Percentiles rank a stretch among this genome's conserved stretches.
Evolutionary conservation across 2,113 vertebrate species (phyloP).

Genomic region (Sterna hirundo): DNA sequence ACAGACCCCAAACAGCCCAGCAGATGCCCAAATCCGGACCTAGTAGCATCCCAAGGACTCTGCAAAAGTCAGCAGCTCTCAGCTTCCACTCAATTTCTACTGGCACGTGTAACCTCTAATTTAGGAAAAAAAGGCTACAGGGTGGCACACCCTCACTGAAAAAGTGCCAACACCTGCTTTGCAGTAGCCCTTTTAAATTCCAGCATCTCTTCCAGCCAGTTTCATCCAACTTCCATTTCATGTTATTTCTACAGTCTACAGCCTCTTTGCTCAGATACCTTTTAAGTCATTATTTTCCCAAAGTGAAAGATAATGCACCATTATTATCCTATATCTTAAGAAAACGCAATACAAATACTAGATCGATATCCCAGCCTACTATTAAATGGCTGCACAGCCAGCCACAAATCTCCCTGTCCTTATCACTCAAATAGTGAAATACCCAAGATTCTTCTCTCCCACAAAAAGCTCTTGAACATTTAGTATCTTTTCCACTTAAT

Average conservation of each 20-base stretch:
- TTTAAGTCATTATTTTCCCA: constrained; percentile 67
- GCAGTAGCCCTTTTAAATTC: background rate
- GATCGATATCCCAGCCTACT: constrained; percentile 64
- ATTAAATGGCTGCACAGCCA: constrained; percentile 57
- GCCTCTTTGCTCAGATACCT: constrained; percentile 25
- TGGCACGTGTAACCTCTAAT: background rate
- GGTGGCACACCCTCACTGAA: background rate
- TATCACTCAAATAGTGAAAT: constrained; percentile 66
- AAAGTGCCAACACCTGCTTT: background rate
- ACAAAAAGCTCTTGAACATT: constrained; percentile 14
- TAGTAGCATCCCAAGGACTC: background rate
- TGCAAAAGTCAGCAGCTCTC: background rate
- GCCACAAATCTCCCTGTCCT: constrained; percentile 63
- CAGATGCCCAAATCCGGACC: background rate
- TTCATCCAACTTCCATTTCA: constrained; percentile 22
- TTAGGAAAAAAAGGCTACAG: background rate
- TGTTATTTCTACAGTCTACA: constrained; percentile 40
- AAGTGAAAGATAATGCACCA: constrained; percentile 64
- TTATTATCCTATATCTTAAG: constrained; percentile 59
- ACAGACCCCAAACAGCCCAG: background rate
- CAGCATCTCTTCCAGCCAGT: background rate
- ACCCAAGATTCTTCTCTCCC: constrained; percentile 10
- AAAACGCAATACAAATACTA: constrained; percentile 56
- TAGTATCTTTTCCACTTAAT: background rate
- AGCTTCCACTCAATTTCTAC: background rate